Evolutionary conservation across 2,113 vertebrate genomes (phyloP), one percentile per base, ranked within the genome.

Genomic region (Neolamprologus devosi): DNA sequence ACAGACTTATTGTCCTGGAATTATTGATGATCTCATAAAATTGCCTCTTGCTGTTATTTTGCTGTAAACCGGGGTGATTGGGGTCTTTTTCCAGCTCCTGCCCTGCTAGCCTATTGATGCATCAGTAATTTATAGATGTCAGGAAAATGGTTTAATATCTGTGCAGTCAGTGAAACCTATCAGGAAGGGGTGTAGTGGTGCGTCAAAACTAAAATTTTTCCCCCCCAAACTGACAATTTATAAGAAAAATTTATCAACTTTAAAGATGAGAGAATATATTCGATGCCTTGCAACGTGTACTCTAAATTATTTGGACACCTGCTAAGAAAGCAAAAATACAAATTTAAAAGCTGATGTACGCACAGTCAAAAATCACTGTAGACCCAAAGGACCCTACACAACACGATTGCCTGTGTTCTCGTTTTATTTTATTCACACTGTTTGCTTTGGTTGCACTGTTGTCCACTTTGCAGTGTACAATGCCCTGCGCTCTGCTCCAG

Each of bases 21-120:
- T 86, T 85, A 90, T 83, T 86, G 81, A 88, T 81, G 82, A 63
- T 49, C 58, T 80, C 70, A 80, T 90, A 82, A 83, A 88, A 83
- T 70, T 28, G 78, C 83, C 49, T 35, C 51, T 21, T 5, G 45
- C 45, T 84, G 42, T 86, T 86, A 82, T 83, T 80, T 84, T 57
- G 21, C 49, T 33, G 58, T 81, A 58, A 82, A 7, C 81, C 26
- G 6, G 75, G 55, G 14, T 78, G 79, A 81, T 33, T 19, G 28
- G 37, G 75, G 45, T 83, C 49, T 87, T 70, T 40, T 11, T 30
- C 9, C 8, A 45, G 26, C 6, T 10, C 7, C 53, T 10, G 2
- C 14, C 45, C 60, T 33, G 47, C 21, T 21, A 26, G 14, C 58
- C 23, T 7, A 33, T 42, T 85, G 86, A 73, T 70, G 12, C 21